Conservation (phyloP, 2,113 vertebrate species). For the Laticauda colubrina region DNA sequence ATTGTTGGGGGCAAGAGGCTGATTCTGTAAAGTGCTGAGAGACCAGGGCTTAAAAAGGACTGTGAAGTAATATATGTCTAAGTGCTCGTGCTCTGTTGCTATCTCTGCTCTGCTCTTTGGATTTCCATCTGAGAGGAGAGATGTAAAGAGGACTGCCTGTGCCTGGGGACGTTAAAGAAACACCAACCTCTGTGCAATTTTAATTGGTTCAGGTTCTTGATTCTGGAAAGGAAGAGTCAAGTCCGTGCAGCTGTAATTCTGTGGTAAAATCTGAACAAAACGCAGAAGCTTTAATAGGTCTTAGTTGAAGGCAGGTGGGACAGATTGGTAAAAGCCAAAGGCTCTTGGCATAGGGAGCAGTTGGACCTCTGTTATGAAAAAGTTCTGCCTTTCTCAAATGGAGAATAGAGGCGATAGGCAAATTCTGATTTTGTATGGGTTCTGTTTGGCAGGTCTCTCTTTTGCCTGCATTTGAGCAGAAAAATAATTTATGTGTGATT, state of each 20-base stretch:
- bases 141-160: neutral
- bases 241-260: neutral
- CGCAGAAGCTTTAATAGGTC: neutral
- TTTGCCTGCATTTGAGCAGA: neutral
- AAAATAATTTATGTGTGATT: neutral
- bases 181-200: neutral
- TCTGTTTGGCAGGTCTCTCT: neutral
- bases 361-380: neutral
- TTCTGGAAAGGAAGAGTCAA: neutral
- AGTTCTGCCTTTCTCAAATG: neutral
- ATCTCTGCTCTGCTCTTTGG: neutral
- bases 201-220: neutral
- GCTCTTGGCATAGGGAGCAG: neutral
- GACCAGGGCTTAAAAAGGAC: too few species aligned
- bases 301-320: neutral
- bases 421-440: neutral
- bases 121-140: neutral
- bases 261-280: neutral
- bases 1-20: too few species aligned
- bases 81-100: too few species aligned
- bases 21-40: too few species aligned
- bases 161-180: neutral
- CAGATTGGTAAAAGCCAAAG: neutral
- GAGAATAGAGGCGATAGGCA: neutral
- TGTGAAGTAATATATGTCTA: too few species aligned